Conservation (phyloP, 2,888 invertebrate genomes). For the Pinctada fucata region DNA sequence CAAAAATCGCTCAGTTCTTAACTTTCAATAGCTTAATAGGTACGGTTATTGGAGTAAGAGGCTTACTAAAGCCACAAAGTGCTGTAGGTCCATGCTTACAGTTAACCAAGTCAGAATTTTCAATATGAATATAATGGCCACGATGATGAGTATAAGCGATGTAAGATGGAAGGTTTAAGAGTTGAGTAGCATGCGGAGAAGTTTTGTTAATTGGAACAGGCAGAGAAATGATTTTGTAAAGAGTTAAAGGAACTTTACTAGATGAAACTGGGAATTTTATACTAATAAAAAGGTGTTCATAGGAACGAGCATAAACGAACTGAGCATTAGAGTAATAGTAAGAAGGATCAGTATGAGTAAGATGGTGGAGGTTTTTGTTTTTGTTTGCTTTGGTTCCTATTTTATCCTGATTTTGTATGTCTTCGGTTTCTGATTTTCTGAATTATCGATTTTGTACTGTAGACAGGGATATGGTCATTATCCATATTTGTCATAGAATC, state of each 20-base stretch:
- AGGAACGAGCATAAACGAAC: slow-evolving; percentile 16
- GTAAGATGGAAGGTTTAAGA: background rate
- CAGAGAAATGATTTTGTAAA: slow-evolving; percentile 35
- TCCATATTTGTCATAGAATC: too few relatives aligned
- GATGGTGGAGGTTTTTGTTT: too few relatives aligned
- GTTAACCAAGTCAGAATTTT: background rate
- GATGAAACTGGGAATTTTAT: slow-evolving; percentile 34
- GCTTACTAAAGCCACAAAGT: slow-evolving; percentile 5
- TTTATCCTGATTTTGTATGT: too few relatives aligned
- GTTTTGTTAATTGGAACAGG: slow-evolving; percentile 29
- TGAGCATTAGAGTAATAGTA: slow-evolving; percentile 19
- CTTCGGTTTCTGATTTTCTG: too few relatives aligned
- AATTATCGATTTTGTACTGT: too few relatives aligned
- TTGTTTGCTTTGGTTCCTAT: too few relatives aligned
- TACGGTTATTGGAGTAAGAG: slow-evolving; percentile 7
- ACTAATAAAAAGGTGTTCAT: slow-evolving; percentile 13
- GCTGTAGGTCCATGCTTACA: background rate
- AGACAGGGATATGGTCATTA: too few relatives aligned
- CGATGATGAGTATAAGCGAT: background rate
- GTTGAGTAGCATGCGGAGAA: slow-evolving; percentile 7
- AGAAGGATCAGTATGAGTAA: slow-evolving; percentile 7
- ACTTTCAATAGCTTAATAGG: too few relatives aligned
- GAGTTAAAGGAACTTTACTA: slow-evolving; percentile 29
- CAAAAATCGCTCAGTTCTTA: too few relatives aligned
- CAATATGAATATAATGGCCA: background rate